Percentiles rank a stretch among this genome's conserved stretches.
phyloP scores from a whole-genome alignment of 2,797 vertebrate genomes.

The Buphagus erythrorhynchus region DNA sequence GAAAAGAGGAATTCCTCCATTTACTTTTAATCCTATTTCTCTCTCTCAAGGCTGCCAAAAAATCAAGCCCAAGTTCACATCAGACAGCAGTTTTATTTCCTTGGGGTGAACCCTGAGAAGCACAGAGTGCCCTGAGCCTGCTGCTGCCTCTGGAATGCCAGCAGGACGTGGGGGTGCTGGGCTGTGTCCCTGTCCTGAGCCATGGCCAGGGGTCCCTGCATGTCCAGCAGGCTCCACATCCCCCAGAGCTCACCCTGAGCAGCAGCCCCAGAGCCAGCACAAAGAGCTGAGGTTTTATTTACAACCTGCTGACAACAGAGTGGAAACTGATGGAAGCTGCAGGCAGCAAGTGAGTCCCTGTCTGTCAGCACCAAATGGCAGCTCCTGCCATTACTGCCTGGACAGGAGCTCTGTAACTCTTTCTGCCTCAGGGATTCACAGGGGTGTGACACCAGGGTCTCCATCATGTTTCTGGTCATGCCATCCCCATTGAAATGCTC shows the following conservation, averaged over 20 bases:
- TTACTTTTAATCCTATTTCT: conserved; percentile 42
- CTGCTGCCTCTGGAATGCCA: neutral
- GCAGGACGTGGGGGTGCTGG: neutral
- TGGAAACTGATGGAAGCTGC: conserved; percentile 63
- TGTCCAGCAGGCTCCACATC: neutral
- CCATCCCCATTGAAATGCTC: neutral
- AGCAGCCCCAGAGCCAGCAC: neutral
- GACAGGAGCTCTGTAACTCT: neutral
- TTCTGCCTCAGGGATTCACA: neutral
- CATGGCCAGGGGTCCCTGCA: neutral
- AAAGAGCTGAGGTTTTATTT: conserved; percentile 42
- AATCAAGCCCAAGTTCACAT: neutral
- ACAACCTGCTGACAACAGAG: conserved; percentile 50
- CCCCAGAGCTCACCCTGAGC: fast-evolving
- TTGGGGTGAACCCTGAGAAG: neutral
- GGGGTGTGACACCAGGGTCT: neutral
- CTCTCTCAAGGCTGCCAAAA: neutral
- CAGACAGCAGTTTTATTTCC: neutral
- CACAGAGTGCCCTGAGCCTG: neutral
- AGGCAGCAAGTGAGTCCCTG: conserved; percentile 33
- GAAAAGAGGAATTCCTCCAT: conserved; percentile 24
- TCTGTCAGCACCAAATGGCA: conserved; percentile 55
- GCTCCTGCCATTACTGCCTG: neutral
- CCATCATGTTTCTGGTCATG: fast-evolving
- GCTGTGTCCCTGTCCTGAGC: neutral